These are phyloP conservation scores for Cheilosia pagana DNA, from an alignment of 2,888 invertebrate genomes.

Conservation along the genomic window DNA sequence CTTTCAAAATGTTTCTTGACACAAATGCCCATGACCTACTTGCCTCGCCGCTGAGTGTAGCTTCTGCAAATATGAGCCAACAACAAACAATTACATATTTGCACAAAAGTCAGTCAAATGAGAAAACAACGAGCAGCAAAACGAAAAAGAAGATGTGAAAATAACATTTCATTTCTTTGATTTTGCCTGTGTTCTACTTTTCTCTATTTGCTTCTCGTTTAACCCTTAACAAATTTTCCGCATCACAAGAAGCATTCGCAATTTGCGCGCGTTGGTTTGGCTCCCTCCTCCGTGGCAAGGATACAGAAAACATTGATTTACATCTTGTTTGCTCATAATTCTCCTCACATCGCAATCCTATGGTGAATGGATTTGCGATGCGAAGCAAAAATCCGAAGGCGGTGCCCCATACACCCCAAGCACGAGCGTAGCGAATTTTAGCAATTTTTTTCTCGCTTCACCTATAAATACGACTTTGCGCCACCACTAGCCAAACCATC, in stretches of 20 bases:
- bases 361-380: constrained; percentile 49
- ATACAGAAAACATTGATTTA: constrained; percentile 66
- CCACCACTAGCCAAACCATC: background rate
- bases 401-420: background rate
- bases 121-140: constrained; percentile 8
- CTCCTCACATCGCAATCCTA: constrained; percentile 36
- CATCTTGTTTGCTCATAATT: constrained; percentile 73
- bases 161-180: constrained; percentile 66
- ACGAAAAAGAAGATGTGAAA: constrained; percentile 51
- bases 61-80: background rate
- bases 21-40: background rate
- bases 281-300: background rate
- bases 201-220: constrained; percentile 50
- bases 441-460: constrained; percentile 9
- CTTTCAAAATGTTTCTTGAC: background rate
- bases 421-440: constrained; percentile 20
- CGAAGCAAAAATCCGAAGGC: constrained; percentile 38
- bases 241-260: constrained; percentile 59
- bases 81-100: constrained; percentile 14
- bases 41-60: constrained; percentile 2
- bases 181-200: constrained; percentile 30
- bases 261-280: constrained; percentile 26
- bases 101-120: constrained; percentile 14
- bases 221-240: constrained; percentile 66
- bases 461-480: constrained; percentile 53